phyloP scores from a whole-genome alignment of 2,797 vertebrate genomes.

The Macroramphosus scolopax region DNA sequence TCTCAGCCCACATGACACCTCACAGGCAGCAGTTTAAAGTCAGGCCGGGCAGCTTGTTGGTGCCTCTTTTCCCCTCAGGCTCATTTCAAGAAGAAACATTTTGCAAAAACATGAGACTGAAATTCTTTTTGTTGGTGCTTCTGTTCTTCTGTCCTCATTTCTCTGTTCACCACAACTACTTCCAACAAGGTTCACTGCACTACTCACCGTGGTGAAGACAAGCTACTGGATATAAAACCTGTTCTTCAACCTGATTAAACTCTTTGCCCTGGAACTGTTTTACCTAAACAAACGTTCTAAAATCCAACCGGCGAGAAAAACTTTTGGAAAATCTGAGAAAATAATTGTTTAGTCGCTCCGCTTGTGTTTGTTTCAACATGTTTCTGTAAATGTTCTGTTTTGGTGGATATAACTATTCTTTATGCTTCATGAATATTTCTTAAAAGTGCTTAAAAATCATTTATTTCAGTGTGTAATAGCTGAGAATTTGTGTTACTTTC shows the following conservation, averaged over 20 bases:
- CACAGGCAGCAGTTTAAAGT: constrained; percentile 59
- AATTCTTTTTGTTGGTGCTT: constrained; percentile 3
- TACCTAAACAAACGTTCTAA: background rate
- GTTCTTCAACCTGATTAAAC: too few relatives aligned
- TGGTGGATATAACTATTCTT: too few relatives aligned
- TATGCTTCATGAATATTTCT: background rate
- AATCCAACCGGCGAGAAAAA: background rate
- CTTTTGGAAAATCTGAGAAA: background rate
- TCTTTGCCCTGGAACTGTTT: background rate
- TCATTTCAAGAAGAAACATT: constrained; percentile 42
- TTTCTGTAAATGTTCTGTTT: too few relatives aligned
- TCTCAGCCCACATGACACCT: constrained; percentile 61
- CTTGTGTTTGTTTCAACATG: too few relatives aligned
- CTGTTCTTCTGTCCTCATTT: background rate
- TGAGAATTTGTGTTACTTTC: too few relatives aligned
- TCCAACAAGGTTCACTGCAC: background rate
- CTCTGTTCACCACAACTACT: too few relatives aligned
- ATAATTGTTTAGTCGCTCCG: constrained; percentile 9
- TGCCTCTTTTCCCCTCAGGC: constrained; percentile 39
- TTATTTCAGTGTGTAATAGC: too few relatives aligned
- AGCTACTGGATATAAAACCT: too few relatives aligned
- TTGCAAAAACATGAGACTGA: constrained; percentile 27
- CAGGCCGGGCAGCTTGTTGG: constrained; percentile 44
- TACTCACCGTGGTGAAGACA: background rate
- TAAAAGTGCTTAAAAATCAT: background rate